Conservation (phyloP, 2,797 vertebrate species). For the Nannoperca australis region DNA sequence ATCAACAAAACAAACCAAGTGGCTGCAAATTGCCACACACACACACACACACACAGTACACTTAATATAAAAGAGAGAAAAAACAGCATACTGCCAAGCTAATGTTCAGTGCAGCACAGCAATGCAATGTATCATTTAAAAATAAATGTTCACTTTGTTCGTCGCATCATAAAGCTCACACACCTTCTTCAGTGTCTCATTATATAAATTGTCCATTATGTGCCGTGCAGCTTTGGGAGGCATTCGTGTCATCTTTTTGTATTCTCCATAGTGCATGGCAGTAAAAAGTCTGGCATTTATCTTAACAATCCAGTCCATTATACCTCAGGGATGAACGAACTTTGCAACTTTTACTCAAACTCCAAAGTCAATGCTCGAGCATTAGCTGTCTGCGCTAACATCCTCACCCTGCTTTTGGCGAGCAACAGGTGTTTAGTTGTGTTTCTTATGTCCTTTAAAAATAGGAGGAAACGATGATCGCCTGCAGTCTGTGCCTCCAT, state of each 20-base stretch:
- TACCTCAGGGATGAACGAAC: constrained; percentile 15
- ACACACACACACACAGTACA: background rate
- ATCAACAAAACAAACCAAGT: constrained; percentile 24
- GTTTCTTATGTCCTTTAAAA: constrained; percentile 11
- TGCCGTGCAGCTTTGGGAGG: constrained; percentile 12
- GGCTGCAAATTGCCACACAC: background rate
- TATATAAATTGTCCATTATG: constrained; percentile 50
- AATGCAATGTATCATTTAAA: background rate
- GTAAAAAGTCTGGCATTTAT: constrained; percentile 28
- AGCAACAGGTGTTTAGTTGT: background rate
- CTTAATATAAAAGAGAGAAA: background rate
- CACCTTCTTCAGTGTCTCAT: constrained; percentile 43
- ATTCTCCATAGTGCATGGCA: background rate
- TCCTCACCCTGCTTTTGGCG: background rate
- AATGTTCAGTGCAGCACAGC: background rate
- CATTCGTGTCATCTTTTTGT: constrained; percentile 10
- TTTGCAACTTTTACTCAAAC: background rate
- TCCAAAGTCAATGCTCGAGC: background rate
- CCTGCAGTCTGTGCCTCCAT: background rate
- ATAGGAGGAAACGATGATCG: background rate
- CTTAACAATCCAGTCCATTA: constrained; percentile 25
- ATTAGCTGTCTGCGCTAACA: background rate
- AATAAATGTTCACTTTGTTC: constrained; percentile 25
- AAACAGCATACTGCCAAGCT: background rate
- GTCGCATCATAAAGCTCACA: constrained; percentile 7